A percentile compares a stretch with the other conserved stretches of the same genome.
phyloP scores from a whole-genome alignment of 64 coral and sea anemone species.

The Orbicella faveolata region DNA sequence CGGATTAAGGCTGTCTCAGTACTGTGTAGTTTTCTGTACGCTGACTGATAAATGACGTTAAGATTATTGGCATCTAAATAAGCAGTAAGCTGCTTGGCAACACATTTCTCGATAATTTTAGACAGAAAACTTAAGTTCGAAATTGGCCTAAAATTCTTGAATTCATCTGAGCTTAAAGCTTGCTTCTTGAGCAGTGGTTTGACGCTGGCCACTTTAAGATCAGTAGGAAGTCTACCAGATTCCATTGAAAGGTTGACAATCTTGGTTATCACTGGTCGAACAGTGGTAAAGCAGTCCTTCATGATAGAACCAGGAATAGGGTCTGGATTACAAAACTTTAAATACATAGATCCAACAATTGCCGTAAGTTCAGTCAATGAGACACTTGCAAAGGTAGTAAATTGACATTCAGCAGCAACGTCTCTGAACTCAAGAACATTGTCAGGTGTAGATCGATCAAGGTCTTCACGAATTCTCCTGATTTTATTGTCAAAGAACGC shows the following conservation, averaged over 20 bases:
- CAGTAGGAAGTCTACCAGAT: background rate
- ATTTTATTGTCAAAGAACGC: background rate
- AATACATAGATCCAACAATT: background rate
- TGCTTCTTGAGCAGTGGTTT: slow-evolving; percentile 13
- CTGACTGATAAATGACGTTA: slow-evolving; percentile 7
- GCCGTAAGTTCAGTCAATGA: too few relatives aligned
- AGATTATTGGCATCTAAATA: background rate
- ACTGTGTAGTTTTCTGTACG: slow-evolving; percentile 1
- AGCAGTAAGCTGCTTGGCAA: slow-evolving; percentile 9
- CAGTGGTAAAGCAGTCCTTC: background rate
- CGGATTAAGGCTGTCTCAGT: too few relatives aligned
- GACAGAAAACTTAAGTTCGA: slow-evolving; percentile 10
- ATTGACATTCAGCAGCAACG: background rate
- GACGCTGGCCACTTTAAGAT: slow-evolving; percentile 5
- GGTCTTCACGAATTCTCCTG: slow-evolving; percentile 10
- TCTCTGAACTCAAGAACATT: background rate
- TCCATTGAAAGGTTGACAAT: too few relatives aligned
- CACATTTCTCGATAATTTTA: background rate
- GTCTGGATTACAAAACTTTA: background rate
- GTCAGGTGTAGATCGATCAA: background rate
- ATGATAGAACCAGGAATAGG: background rate
- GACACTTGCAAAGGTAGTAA: too few relatives aligned
- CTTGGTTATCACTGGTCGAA: background rate
- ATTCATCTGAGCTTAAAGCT: background rate
- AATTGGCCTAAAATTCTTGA: slow-evolving; percentile 2